Evolutionary conservation across 1,140 invertebrate species (phyloP), one percentile per base, ranked within the genome.

Genomic region (Cotesia typhae): DNA sequence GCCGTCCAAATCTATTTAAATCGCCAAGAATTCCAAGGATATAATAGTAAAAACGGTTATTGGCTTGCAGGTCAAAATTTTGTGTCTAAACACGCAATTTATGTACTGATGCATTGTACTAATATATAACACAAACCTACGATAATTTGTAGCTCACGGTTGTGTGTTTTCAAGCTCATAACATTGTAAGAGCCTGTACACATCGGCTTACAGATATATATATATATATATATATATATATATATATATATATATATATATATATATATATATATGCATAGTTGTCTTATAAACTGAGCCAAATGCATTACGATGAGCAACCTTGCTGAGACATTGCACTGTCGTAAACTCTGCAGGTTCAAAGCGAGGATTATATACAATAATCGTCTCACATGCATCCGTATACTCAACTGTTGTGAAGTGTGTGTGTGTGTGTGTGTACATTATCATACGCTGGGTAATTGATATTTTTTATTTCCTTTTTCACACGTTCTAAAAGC

Each of bases 291-390:
- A 14, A 41, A 36, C 5, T 59, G 52, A 41, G 52, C 63, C 70
- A 55, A 67, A 67, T 36, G 14, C 41, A 47, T 47, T 55, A 41
- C 55, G 77, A 75, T 78, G 75, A 10, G 67, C 78, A 79, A 81
- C 80, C 82, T 82, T 81, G 81, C 75, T 66, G 78, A 82, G 80
- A 74, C 81, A 76, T 82, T 82, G 81, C 80, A 81, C 82, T 74
- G 81, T 72, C 76, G 77, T 81, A 81, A 82, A 80, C 79, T 61
- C n/a, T 20, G n/a, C 53, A 57, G 61, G 20, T 38, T 12, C 57
- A 20, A 28, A 28, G 61, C 28, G 9, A 41, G 20, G 9, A 20
- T 17, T 57, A 57, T 12, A 61, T 37, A 61, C 35, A 35, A 61
- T 12, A 14, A 14, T 57, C 53, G 60, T 61, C 17, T 35, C 17